These are phyloP conservation scores for Pheosia gnoma DNA, from an alignment of 2,888 invertebrate species.

Conservation along the genomic window DNA sequence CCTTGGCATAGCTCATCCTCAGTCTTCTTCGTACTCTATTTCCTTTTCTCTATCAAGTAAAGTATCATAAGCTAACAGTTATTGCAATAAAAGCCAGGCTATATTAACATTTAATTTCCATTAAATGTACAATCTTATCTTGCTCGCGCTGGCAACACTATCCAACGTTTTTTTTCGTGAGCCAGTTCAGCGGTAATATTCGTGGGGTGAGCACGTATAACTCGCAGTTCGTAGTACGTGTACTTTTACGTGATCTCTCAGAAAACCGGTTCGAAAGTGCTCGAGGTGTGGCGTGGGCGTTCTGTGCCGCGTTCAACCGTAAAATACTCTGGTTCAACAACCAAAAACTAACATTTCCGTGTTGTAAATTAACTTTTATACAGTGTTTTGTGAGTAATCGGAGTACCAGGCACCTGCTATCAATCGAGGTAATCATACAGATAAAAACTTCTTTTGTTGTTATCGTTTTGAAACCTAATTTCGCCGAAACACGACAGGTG, in stretches of 20 bases:
- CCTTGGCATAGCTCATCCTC: no score
- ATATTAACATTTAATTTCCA: slow-evolving; percentile 11
- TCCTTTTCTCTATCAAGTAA: no score
- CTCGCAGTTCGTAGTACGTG: slow-evolving; percentile 40
- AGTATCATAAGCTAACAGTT: no score
- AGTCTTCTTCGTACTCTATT: no score
- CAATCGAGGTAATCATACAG: slow-evolving; percentile 43
- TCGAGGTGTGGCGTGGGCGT: slow-evolving; percentile 76
- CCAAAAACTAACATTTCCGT: slow-evolving; percentile 55
- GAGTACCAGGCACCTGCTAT: slow-evolving; percentile 25
- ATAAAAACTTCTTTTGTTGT: slow-evolving; percentile 38
- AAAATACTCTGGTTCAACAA: slow-evolving; percentile 47
- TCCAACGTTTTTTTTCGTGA: slow-evolving; percentile 51
- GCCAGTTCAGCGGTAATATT: slow-evolving; percentile 58
- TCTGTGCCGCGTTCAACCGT: slow-evolving; percentile 70
- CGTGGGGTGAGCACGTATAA: slow-evolving; percentile 46
- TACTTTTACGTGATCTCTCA: slow-evolving; percentile 75
- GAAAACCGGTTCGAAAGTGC: slow-evolving; percentile 79
- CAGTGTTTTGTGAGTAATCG: slow-evolving; percentile 51
- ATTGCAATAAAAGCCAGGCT: no score
- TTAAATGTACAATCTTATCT: slow-evolving; percentile 24
- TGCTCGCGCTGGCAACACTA: slow-evolving; percentile 53
- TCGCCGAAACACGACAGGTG: slow-evolving; percentile 16
- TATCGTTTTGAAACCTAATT: slow-evolving; percentile 33
- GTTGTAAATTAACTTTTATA: slow-evolving; percentile 45